Evolutionary conservation across 2,113 vertebrate genomes (phyloP), one percentile per base, ranked within the genome.

Genomic region (Cnemophilus loriae): DNA sequence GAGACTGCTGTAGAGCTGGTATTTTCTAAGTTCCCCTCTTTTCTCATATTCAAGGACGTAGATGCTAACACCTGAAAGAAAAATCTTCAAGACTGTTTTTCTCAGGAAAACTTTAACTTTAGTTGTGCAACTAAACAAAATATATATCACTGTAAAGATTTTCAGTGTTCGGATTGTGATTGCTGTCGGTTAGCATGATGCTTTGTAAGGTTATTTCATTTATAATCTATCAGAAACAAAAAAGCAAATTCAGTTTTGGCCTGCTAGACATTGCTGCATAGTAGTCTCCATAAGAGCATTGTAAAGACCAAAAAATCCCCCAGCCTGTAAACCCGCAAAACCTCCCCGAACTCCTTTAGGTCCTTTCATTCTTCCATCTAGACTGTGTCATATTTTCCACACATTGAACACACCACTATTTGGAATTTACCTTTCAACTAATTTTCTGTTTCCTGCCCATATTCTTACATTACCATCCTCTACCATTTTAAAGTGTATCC

Each of bases 361-460:
- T 59, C 21, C 18, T 52, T 56, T 87, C 41, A 90, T 86, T 75
- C 42, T 84, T 63, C 33, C 18, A 73, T 16, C 14, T 79, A 69
- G 37, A 53, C 15, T 27, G 6, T 17, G 22, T 37, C 63, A 11
- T 22, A 35, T 61, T 89, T 89, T 85, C 65, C 41, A 37, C 6
- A 41, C 10, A 8, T 23, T 60, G 32, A 87, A 92, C 49, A 90
- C 10, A 87, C 16, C 35, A 35, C 26, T 7, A 37, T 81, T 82
- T 28, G 30, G 46, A 93, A 95, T 96, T 73, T 50, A 42, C 50
- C 56, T 94, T 90, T 87, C 23, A n/a, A 96, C 87, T 97, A 93
- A 94, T 97, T 91, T 96, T 95, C 90, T 91, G 52, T 96, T 95
- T 97, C 94, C 89, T 96, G 69, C 67, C 82, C 78, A 88, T 79